phyloP scores from a whole-genome alignment of 2,888 invertebrate genomes.

The Patella ulyssiponensis region DNA sequence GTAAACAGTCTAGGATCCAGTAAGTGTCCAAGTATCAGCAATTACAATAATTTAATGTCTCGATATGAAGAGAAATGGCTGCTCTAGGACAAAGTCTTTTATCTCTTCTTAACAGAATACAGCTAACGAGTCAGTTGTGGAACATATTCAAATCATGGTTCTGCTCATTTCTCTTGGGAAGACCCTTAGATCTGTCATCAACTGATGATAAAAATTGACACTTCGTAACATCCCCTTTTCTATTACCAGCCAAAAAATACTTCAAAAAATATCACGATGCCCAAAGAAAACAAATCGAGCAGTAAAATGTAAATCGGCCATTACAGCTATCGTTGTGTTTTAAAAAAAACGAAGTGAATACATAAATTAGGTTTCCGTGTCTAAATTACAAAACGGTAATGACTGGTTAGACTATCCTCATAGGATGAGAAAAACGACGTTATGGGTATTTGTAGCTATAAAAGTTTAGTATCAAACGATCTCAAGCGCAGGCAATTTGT shows the following conservation, averaged over 20 bases:
- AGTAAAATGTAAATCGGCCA: constrained; percentile 11
- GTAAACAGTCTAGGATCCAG: too few species aligned
- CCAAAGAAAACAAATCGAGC: neutral
- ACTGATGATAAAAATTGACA: neutral
- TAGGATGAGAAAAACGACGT: constrained; percentile 4
- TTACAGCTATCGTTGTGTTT: neutral
- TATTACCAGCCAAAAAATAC: neutral
- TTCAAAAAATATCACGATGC: neutral
- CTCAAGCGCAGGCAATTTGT: constrained; percentile 7
- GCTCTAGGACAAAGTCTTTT: too few species aligned
- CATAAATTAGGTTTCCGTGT: constrained; percentile 11
- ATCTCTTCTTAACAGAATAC: too few species aligned
- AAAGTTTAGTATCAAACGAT: constrained; percentile 10
- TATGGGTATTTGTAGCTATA: constrained; percentile 13
- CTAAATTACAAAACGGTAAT: constrained; percentile 8
- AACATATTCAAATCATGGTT: too few species aligned
- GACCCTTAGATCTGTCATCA: too few species aligned
- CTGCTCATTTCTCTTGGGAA: too few species aligned
- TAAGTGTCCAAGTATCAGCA: too few species aligned
- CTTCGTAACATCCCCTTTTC: neutral
- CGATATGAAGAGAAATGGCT: too few species aligned
- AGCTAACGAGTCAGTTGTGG: too few species aligned
- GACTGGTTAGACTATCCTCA: neutral
- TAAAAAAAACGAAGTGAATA: neutral
- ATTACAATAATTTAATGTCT: too few species aligned